Evolutionary conservation across 2,888 invertebrate species (phyloP).

Genomic region (Platerodrilus igneus): DNA sequence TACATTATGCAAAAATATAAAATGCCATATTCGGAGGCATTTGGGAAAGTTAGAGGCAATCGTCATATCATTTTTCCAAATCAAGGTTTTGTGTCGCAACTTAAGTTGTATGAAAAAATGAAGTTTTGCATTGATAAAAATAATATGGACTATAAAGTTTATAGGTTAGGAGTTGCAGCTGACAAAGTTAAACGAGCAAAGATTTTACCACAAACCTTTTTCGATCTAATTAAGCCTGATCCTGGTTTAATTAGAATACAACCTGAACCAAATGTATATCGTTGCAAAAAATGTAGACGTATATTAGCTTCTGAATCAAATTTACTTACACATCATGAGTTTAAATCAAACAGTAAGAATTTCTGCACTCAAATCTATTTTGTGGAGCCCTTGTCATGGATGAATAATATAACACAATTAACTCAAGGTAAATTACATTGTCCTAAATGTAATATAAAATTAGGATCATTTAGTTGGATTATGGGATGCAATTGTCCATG

Average conservation of each 20-base stretch:
- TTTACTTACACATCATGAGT: conserved; percentile 66
- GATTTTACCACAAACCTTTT: conserved; percentile 74
- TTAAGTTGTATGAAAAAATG: conserved; percentile 77
- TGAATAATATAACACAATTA: conserved; percentile 65
- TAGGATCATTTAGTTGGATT: conserved; percentile 89
- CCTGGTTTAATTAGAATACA: conserved; percentile 67
- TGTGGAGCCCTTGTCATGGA: conserved; percentile 88
- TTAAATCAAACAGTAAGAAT: conserved; percentile 34
- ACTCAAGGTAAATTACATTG: conserved; percentile 80
- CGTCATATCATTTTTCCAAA: conserved; percentile 74
- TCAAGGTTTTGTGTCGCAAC: conserved; percentile 72
- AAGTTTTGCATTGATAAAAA: conserved; percentile 64
- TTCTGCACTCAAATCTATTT: conserved; percentile 74
- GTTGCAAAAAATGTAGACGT: conserved; percentile 75
- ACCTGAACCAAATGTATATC: conserved; percentile 79
- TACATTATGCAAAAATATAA: conserved; percentile 82
- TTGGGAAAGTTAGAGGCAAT: conserved; percentile 63
- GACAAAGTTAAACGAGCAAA: conserved; percentile 78
- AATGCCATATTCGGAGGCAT: conserved; percentile 68
- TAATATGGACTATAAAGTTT: conserved; percentile 68
- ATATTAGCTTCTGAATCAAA: conserved; percentile 78
- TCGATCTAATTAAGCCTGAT: conserved; percentile 74
- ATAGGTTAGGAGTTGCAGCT: conserved; percentile 72
- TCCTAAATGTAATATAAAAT: conserved; percentile 77
- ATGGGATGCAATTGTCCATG: conserved; percentile 89